A percentile compares a stretch with the other conserved stretches of the same genome.
Evolutionary conservation across 1,140 invertebrate genomes (phyloP).

Genomic region (Scaptomyza montana): DNA sequence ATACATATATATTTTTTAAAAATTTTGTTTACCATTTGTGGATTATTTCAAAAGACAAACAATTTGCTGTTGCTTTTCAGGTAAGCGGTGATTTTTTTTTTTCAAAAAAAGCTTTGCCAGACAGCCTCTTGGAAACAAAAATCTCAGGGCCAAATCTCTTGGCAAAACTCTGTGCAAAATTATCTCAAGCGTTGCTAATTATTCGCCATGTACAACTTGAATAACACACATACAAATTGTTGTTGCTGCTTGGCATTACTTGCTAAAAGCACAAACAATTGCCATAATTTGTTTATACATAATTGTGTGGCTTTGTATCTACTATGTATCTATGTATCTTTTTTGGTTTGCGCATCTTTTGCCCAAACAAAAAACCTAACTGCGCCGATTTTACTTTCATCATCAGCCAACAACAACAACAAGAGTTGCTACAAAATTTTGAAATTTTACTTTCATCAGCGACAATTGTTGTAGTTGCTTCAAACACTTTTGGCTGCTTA

Average conservation of each 20-base stretch:
- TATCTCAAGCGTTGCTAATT: slow-evolving; percentile 80
- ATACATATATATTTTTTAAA: slow-evolving; percentile 2
- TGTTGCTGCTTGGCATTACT: slow-evolving; percentile 31
- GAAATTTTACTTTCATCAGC: slow-evolving; percentile 75
- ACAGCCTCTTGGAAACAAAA: background rate
- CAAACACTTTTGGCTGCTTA: slow-evolving; percentile 12
- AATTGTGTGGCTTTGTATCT: slow-evolving; percentile 22
- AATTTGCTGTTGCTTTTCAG: slow-evolving; percentile 10
- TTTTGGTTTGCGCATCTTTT: slow-evolving; percentile 33
- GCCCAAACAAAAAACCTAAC: slow-evolving; percentile 38
- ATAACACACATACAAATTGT: slow-evolving; percentile 15
- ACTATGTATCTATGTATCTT: background rate
- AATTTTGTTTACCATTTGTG: slow-evolving; percentile 18
- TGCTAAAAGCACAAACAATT: slow-evolving; percentile 47
- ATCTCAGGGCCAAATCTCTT: slow-evolving; percentile 43
- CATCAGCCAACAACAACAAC: slow-evolving; percentile 37
- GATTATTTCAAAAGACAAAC: slow-evolving; percentile 43
- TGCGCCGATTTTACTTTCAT: slow-evolving; percentile 77
- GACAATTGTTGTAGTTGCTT: slow-evolving; percentile 29
- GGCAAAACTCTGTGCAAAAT: slow-evolving; percentile 56
- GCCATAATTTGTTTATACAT: slow-evolving; percentile 44
- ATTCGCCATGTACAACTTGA: slow-evolving; percentile 57
- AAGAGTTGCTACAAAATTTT: slow-evolving; percentile 52
- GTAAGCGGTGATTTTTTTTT: slow-evolving; percentile 40
- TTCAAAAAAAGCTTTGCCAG: background rate